Base-by-base conservation (phyloP, 2,888 invertebrate species). In the Galeopsomyia nigrocyanea region DNA sequence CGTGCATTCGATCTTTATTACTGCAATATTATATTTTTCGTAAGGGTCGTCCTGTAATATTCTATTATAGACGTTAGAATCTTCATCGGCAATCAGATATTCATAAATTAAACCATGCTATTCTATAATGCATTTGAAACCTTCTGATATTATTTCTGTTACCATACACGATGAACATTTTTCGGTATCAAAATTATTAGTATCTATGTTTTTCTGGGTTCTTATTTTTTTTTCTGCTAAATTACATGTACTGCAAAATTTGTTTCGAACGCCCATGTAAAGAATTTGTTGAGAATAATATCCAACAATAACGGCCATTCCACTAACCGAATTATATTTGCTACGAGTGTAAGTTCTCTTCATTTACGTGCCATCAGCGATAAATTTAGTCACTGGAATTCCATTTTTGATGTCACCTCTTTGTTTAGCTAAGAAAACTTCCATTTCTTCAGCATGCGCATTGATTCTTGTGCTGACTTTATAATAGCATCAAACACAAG, bases 161-260 rank as follows among this genome's bases (percentile, higher is more conserved):
- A 78, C 78, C 78, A 78, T 79, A 78, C 83, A 82, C 14, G 81
- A 77, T 22, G 75, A 76, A 55, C 76, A 78, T n/a, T 71, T 76
- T 22, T 74, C 68, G 3, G 77, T 70, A n/a, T 70, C 78, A 77
- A 78, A 82, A 73, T 82, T 82, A 64, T 79, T 79, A 80, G 67
- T 80, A 82, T 10, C 39, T 58, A 62, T 81, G 81, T 21, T 61
- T 49, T 16, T 63, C 70, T 13, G 74, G 53, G 21, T 56, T 46
- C 21, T 26, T 53, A 10, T 67, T 64, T 60, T 71, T 76, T 47
- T 62, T 17, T 68, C 70, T 6, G 74, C 76, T 51, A 71, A 65
- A n/a, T 75, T 75, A 65, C 81, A 81, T 3, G 74, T 68, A 9
- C 74, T 55, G 68, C 82, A 81, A 62, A 72, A 79, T 68, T 80